Evolutionary conservation across 2,113 vertebrate genomes (phyloP).

Genomic region (Campylomormyrus tamandua): DNA sequence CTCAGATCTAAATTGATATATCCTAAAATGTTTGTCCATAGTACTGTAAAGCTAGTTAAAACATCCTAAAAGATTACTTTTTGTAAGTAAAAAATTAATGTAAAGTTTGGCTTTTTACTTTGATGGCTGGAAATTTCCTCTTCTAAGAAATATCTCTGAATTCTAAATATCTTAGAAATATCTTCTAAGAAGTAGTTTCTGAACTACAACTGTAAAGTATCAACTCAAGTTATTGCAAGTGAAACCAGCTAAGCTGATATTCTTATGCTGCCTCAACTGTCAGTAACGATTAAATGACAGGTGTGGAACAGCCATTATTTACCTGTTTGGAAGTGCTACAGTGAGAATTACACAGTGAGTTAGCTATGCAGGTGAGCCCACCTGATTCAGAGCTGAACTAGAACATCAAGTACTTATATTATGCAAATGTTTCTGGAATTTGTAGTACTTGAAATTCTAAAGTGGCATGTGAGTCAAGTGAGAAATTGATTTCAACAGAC

Average conservation of each 20-base stretch:
- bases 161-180: no score
- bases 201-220: neutral
- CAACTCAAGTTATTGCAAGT: neutral
- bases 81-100: neutral
- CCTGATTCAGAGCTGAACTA: neutral
- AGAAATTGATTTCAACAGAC: neutral
- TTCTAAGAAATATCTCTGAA: no score
- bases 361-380: neutral
- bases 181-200: neutral
- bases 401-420: neutral
- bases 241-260: neutral
- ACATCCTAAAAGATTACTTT: neutral
- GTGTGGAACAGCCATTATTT: neutral
- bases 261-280: neutral
- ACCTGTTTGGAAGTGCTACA: neutral
- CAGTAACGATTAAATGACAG: neutral
- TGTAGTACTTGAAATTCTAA: neutral
- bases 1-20: neutral
- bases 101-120: neutral
- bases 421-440: neutral
- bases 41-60: neutral
- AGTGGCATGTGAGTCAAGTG: neutral
- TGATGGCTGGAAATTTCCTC: neutral
- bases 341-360: neutral
- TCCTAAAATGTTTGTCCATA: neutral